Percentiles rank a stretch among this genome's conserved stretches.
phyloP scores from a whole-genome alignment of 2,888 invertebrate species.

The Heliconius erato region DNA sequence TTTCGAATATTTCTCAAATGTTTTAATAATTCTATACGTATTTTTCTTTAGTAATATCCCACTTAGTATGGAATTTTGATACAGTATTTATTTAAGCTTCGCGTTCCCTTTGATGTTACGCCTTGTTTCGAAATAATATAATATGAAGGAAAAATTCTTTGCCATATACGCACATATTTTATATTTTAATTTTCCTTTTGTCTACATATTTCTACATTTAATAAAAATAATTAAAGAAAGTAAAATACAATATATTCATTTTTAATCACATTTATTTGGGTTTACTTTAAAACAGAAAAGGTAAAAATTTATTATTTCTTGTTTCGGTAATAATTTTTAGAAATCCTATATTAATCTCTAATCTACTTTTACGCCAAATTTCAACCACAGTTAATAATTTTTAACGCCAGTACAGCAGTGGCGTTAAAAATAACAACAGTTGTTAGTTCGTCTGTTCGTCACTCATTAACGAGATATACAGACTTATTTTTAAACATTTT shows the following conservation, averaged over 20 bases:
- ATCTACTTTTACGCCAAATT: too few relatives aligned
- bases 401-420: too few relatives aligned
- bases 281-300: too few relatives aligned
- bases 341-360: too few relatives aligned
- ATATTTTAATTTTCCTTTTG: slow-evolving; percentile 4
- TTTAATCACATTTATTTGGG: background rate
- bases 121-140: slow-evolving; percentile 9
- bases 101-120: background rate
- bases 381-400: too few relatives aligned
- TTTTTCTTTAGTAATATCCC: background rate
- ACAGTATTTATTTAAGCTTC: background rate
- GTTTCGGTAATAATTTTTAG: too few relatives aligned
- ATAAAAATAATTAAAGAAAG: background rate
- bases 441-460: too few relatives aligned
- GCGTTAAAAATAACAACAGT: too few relatives aligned
- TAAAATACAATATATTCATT: background rate
- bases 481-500: too few relatives aligned
- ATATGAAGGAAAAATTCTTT: background rate
- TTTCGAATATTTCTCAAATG: background rate
- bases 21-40: background rate
- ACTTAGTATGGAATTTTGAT: background rate
- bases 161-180: background rate
- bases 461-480: too few relatives aligned
- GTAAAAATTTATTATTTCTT: too few relatives aligned
- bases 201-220: background rate